Conservation (phyloP, 1,140 invertebrate species). For the Drosophila pruinosa region DNA sequence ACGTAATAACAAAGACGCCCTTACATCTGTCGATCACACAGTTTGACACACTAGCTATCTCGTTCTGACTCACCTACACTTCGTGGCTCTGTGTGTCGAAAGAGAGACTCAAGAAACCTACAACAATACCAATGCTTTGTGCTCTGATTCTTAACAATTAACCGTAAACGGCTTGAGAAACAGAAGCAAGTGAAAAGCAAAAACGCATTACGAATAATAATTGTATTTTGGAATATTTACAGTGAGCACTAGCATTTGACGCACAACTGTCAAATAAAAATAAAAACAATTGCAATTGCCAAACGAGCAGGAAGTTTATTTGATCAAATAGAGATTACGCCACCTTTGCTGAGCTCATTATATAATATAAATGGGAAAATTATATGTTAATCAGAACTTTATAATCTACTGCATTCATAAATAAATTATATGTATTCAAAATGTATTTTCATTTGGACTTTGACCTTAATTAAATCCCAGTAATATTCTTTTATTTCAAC, state of each 20-base stretch:
- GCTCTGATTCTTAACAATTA: slow-evolving; percentile 5
- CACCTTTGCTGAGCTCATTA: neutral
- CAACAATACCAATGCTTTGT: neutral
- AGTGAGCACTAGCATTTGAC: neutral
- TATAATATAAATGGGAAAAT: neutral
- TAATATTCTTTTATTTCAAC: neutral
- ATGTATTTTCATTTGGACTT: neutral
- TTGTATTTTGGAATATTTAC: neutral
- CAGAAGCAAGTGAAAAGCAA: neutral
- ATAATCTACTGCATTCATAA: neutral
- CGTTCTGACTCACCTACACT: neutral
- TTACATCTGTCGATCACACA: slow-evolving; percentile 19
- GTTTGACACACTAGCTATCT: neutral
- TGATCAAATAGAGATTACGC: too few species aligned
- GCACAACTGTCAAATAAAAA: neutral
- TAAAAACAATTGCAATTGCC: neutral
- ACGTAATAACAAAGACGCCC: neutral
- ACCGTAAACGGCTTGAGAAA: neutral
- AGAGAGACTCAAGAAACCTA: neutral
- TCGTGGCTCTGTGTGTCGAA: neutral
- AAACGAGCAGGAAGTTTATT: too few species aligned
- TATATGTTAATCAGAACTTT: neutral
- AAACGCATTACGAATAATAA: neutral
- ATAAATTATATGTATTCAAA: neutral
- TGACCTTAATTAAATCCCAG: neutral